Evolutionary conservation across 2,797 vertebrate genomes (phyloP).

Genomic region (Lacerta viridis): DNA sequence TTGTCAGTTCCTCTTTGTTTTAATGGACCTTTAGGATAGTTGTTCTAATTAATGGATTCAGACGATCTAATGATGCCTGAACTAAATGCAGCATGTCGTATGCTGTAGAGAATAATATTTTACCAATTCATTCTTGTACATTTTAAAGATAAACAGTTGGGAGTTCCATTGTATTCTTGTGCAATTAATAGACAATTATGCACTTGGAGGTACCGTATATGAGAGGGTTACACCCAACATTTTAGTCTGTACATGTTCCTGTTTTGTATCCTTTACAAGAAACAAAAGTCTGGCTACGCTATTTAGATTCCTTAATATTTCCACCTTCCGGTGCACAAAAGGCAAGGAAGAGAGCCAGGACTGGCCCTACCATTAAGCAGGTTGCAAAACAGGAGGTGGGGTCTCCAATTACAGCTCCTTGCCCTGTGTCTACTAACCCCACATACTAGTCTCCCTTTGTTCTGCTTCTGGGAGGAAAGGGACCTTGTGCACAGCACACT

Average conservation of each 20-base stretch:
- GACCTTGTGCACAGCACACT: too few relatives aligned
- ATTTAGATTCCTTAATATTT: not conserved
- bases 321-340: not conserved
- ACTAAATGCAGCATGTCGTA: conserved; percentile 9
- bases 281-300: not conserved
- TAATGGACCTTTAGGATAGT: conserved; percentile 58
- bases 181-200: conserved; percentile 27
- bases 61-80: conserved; percentile 39
- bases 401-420: too few relatives aligned
- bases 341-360: not conserved
- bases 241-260: not conserved
- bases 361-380: too few relatives aligned
- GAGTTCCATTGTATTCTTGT: not conserved
- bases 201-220: not conserved
- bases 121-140: not conserved
- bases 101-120: conserved; percentile 18
- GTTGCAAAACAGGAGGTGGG: too few relatives aligned
- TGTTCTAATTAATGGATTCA: conserved; percentile 57
- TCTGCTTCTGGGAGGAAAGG: too few relatives aligned
- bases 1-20: conserved; percentile 54
- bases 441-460: too few relatives aligned
- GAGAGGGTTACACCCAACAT: not conserved
- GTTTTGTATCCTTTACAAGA: not conserved
- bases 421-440: too few relatives aligned
- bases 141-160: conserved; percentile 15